Evolutionary conservation across 1,140 invertebrate species (phyloP).

Genomic region (Halyomorpha halys): DNA sequence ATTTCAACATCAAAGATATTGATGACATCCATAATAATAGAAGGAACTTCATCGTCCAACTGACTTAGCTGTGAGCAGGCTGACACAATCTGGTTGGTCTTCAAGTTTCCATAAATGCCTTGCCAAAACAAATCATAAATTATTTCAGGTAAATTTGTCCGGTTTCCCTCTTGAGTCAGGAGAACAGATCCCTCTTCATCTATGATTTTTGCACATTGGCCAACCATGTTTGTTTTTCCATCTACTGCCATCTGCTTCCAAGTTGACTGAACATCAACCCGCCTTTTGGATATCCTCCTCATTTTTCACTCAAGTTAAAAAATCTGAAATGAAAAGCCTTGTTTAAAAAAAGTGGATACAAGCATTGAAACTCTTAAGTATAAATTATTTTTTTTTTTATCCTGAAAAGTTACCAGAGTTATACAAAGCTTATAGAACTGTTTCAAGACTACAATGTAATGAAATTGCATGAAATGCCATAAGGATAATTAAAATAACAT

Average conservation of each 20-base stretch:
- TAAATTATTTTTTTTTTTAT: too few relatives aligned
- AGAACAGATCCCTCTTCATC: conserved; percentile 10
- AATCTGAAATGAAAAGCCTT: too few relatives aligned
- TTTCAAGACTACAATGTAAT: too few relatives aligned
- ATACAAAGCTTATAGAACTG: too few relatives aligned
- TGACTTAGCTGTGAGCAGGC: conserved; percentile 32
- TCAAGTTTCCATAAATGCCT: conserved; percentile 34
- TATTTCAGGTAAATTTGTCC: conserved; percentile 4
- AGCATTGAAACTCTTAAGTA: too few relatives aligned
- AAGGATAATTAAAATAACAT: too few relatives aligned
- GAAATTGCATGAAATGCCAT: too few relatives aligned
- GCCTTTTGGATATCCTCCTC: conserved; percentile 12
- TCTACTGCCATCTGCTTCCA: conserved; percentile 8
- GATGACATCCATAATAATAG: conserved; percentile 65
- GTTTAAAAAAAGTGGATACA: too few relatives aligned
- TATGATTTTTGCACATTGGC: not conserved
- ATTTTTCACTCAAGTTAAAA: not conserved
- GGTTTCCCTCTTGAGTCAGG: not conserved
- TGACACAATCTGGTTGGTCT: conserved; percentile 32
- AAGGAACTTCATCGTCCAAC: conserved; percentile 55
- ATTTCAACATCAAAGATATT: conserved; percentile 70
- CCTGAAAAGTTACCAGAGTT: too few relatives aligned
- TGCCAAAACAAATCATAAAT: conserved; percentile 35
- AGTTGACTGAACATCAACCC: not conserved
- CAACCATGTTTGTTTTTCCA: conserved; percentile 4